These are phyloP conservation scores for Otolemur crassicaudatus DNA, from an alignment of 2,797 vertebrate genomes.

Conservation along the genomic window DNA sequence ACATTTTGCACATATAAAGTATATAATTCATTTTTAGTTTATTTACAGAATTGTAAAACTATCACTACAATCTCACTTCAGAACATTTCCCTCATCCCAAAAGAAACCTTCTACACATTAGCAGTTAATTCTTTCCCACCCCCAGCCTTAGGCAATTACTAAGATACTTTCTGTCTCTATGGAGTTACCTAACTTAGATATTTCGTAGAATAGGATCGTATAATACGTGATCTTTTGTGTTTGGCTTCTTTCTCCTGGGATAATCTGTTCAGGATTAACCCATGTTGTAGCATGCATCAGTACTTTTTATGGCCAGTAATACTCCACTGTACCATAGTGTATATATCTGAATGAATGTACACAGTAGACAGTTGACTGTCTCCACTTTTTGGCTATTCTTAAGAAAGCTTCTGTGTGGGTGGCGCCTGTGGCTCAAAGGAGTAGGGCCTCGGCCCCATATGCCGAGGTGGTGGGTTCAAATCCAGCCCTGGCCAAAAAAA, in stretches of 20 bases:
- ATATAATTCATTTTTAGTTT: not conserved
- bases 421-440: too few species aligned
- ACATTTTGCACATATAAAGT: constrained; percentile 1
- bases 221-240: not conserved
- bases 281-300: not conserved
- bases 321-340: not conserved
- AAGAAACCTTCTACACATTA: not conserved
- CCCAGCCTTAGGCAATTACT: not conserved
- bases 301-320: constrained; percentile 24
- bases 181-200: not conserved
- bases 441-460: too few species aligned
- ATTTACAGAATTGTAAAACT: not conserved
- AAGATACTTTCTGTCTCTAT: not conserved
- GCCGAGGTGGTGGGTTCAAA: too few species aligned
- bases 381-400: not conserved
- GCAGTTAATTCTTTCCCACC: not conserved
- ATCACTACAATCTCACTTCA: not conserved
- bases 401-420: not conserved
- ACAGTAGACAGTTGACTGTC: not conserved
- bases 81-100: not conserved
- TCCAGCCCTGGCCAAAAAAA: too few species aligned
- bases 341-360: not conserved
- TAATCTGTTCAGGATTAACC: not conserved
- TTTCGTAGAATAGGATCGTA: not conserved
- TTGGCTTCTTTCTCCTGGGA: not conserved